Base-by-base conservation (phyloP, 2,797 vertebrate genomes). In the Coregonus suidteri region DNA sequence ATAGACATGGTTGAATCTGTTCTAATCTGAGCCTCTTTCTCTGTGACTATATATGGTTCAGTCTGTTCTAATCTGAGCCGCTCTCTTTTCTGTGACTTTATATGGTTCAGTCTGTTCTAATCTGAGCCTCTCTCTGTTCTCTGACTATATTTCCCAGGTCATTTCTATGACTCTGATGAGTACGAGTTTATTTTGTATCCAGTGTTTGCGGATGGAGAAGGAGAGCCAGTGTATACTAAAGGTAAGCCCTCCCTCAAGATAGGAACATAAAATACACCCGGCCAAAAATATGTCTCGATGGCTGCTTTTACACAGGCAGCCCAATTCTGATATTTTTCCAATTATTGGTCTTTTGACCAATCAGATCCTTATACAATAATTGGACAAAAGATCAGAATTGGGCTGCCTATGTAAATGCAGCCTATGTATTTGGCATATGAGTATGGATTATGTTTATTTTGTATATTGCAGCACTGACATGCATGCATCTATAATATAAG, bases 151-250 rank as follows among this genome's bases (percentile, higher is more conserved):
- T 74, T 87, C 84, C 66, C 90, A 99, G 97, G 96, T 77, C 85
- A 95, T 84, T 97, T 98, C 74, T 95, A 95, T 71, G 92, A 91
- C 41, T 90, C 94, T 7, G 95, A 97, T 79, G 94, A 96, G 72
- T 96, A 94, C 41, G 88, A 83, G 79, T 98, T 99, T 88, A 92
- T 90, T 87, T 87, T 99, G 85, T 96, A 94, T 76, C 96, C 97
- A 3, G 86, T 99, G 88, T 97, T 96, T 93, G 81, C 84, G 74
- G 95, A 95, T 85, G 96, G 96, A 85, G 94, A 98, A 83, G 96
- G 96, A 51, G 95, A 94, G 82, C 90, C 96, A 0, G 77, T 88
- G 3, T 94, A 92, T 79, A 80, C 92, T 37, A 92, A 77, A 94
- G 96, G 98, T 97, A 92, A 87, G 79, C n/a, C 15, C 4, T 18